A percentile compares a stretch with the other conserved stretches of the same genome.
Evolutionary conservation across 2,113 vertebrate species (phyloP).

Genomic region (Chionodraco myersi): DNA sequence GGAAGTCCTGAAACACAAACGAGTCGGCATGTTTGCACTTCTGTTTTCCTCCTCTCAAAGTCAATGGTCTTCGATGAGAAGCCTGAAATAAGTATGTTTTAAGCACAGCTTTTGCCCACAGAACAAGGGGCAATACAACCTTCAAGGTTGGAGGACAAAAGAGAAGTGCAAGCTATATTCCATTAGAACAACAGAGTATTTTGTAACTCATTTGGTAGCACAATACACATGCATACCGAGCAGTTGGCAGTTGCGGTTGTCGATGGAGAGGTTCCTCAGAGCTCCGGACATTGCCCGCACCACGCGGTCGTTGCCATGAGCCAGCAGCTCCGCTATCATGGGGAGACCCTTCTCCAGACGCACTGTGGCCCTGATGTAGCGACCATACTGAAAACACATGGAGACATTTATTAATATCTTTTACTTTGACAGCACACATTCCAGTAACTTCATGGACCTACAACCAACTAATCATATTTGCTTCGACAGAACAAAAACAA

Average conservation of each 20-base stretch:
- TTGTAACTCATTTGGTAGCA: neutral
- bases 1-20: no score
- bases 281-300: constrained; percentile 94
- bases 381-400: constrained; percentile 86
- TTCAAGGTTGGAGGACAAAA: neutral
- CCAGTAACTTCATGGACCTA: neutral
- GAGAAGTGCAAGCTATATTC: neutral
- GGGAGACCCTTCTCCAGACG: constrained; percentile 97
- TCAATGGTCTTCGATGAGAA: no score
- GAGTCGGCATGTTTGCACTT: no score
- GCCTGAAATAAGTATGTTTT: no score
- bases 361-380: constrained; percentile 90
- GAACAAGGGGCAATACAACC: no score
- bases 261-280: constrained; percentile 94
- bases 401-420: neutral
- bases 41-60: no score
- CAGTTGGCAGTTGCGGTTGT: constrained; percentile 92
- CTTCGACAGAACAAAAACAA: neutral
- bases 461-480: neutral
- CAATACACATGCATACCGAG: constrained; percentile 84
- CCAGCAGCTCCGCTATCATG: constrained; percentile 91
- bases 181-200: neutral
- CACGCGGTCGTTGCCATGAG: constrained; percentile 90
- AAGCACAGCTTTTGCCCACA: no score
- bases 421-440: neutral